phyloP scores from a whole-genome alignment of 2,888 invertebrate genomes.

The Rhamphomyia laevipes region DNA sequence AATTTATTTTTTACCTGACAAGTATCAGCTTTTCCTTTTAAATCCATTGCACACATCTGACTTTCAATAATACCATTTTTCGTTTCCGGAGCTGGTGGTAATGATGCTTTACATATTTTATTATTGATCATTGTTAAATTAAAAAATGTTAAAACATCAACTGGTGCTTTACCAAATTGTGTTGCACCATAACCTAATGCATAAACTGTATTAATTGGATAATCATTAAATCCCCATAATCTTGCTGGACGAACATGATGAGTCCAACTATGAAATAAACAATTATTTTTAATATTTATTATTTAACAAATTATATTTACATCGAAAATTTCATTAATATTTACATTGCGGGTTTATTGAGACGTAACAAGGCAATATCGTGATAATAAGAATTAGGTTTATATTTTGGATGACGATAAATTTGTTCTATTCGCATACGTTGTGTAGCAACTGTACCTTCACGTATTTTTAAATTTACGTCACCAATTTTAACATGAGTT shows the following conservation, averaged over 20 bases:
- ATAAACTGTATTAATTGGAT: constrained; percentile 31
- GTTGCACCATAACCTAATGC: constrained; percentile 47
- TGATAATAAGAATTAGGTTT: constrained; percentile 41
- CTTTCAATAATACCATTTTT: constrained; percentile 9
- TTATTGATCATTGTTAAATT: constrained; percentile 9
- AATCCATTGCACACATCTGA: constrained; percentile 15
- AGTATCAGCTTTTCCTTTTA: not conserved
- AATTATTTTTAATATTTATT: too few relatives aligned
- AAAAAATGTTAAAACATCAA: constrained; percentile 10
- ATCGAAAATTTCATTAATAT: too few relatives aligned
- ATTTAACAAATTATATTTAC: too few relatives aligned
- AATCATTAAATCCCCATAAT: constrained; percentile 30
- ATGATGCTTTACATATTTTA: constrained; percentile 5
- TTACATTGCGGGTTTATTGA: constrained; percentile 21
- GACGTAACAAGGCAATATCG: constrained; percentile 50
- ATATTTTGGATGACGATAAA: constrained; percentile 38
- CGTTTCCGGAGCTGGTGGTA: constrained; percentile 1
- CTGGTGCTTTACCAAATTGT: constrained; percentile 21
- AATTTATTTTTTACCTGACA: not conserved
- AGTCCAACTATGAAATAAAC: not conserved
- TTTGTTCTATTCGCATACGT: constrained; percentile 27
- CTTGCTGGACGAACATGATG: constrained; percentile 40
- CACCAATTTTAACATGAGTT: constrained; percentile 39
- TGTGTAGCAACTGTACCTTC: constrained; percentile 32
- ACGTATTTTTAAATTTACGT: constrained; percentile 34